Evolutionary conservation across 2,113 vertebrate species (phyloP).

Genomic region (Apodemus speciosus): DNA sequence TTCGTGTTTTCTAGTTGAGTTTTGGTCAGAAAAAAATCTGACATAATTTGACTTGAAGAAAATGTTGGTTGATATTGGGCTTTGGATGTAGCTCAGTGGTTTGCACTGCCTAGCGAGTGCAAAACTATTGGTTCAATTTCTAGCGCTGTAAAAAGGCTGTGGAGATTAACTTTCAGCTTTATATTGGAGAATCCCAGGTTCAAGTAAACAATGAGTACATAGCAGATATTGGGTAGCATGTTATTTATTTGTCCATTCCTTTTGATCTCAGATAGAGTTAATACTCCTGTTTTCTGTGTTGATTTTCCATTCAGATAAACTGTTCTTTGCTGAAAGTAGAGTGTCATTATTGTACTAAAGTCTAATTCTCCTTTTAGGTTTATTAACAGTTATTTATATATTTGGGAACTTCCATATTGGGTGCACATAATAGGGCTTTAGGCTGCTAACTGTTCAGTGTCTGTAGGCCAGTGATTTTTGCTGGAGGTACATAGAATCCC

Average conservation of each 20-base stretch:
- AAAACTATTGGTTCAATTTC: not conserved
- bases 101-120: not conserved
- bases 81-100: not conserved
- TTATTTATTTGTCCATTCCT: not conserved
- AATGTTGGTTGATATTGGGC: not conserved
- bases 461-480: not conserved
- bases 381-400: not conserved
- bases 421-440: not conserved
- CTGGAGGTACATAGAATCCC: not conserved
- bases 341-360: not conserved
- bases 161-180: not conserved
- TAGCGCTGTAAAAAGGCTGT: not conserved
- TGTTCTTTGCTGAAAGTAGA: not conserved
- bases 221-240: not conserved
- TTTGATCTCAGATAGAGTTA: not conserved
- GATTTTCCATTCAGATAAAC: not conserved
- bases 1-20: not conserved
- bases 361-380: not conserved
- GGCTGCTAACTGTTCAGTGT: not conserved
- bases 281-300: not conserved
- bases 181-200: not conserved
- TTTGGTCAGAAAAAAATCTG: not conserved
- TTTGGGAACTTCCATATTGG: not conserved
- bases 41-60: not conserved
- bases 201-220: not conserved